Percentiles rank a stretch among this genome's conserved stretches.
Conservation (phyloP, 1,140 invertebrate species). For the Nephila pilipes region DNA sequence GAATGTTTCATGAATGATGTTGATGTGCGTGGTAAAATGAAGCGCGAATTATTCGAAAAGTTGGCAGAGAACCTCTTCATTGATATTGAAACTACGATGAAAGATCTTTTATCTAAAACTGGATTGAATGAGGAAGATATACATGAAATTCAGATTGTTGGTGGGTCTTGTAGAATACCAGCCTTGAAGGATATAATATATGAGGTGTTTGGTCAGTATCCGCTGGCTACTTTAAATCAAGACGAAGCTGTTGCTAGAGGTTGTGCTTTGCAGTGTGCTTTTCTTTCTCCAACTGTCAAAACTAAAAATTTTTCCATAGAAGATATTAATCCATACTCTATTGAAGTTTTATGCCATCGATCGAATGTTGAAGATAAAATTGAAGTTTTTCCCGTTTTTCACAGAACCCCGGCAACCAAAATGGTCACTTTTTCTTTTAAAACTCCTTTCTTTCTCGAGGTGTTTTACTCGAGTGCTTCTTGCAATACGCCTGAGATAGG, state of each 20-base stretch:
- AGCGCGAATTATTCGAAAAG: constrained; percentile 81
- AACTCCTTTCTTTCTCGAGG: constrained; percentile 91
- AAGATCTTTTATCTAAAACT: not conserved
- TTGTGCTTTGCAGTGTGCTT: constrained; percentile 95
- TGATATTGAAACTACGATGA: constrained; percentile 12
- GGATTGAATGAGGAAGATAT: constrained; percentile 87
- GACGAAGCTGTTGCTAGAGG: constrained; percentile 98
- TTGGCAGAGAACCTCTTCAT: not conserved
- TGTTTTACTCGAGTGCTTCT: constrained; percentile 85
- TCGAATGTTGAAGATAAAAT: constrained; percentile 85
- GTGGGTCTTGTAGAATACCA: constrained; percentile 97
- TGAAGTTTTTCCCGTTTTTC: constrained; percentile 93
- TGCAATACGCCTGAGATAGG: constrained; percentile 83
- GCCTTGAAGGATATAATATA: constrained; percentile 88
- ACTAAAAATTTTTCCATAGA: constrained; percentile 96
- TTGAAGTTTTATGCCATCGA: constrained; percentile 88
- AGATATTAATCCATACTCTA: constrained; percentile 92
- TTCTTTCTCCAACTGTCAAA: constrained; percentile 97
- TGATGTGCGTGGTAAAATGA: constrained; percentile 91
- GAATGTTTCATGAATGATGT: constrained; percentile 99
- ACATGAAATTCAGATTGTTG: constrained; percentile 96
- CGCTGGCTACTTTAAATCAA: constrained; percentile 97
- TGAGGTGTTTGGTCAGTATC: constrained; percentile 88
- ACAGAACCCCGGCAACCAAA: constrained; percentile 95
- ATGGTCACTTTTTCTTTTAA: constrained; percentile 95